Base-by-base conservation (phyloP, 2,113 vertebrate species). In the Spilogale gracilis region DNA sequence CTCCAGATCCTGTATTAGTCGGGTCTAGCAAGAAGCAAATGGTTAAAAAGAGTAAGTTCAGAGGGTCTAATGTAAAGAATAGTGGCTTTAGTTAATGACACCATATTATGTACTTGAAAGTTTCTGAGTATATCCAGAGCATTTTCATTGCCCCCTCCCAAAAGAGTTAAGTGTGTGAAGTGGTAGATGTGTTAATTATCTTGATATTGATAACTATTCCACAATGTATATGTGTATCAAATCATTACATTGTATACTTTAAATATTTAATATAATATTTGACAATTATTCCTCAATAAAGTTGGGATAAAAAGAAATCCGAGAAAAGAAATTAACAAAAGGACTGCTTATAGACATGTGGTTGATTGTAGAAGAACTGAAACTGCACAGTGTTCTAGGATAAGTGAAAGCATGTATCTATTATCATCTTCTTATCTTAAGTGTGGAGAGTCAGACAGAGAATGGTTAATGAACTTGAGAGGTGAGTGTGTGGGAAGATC, bases 261-360 rank as follows among this genome's bases (percentile, higher is more conserved):
- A 78, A 11, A 32, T 54, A 23, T 65, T 54, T 86, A n/a, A 14
- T 48, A 32, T n/a, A 56, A 60, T 45, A 87, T n/a, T 67, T 80
- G 21, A n/a, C 27, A 67, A 50, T 80, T 80, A 58, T 58, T 87
- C 30, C 11, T 85, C 83, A 69, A 58, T 32, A 80, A 79, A 65
- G 4, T 79, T n/a, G 13, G n/a, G 50, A 56, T 48, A 67, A 30
- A 60, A 74, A 67, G 1, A 84, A 30, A 30, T 12, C 9, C 92
- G 50, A 67, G 43, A 30, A 85, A 85, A 92, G 10, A 92, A 38
- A 69, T 69, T 63, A 50, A 79, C 16, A 27, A 38, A 74, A 3
- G 1, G 27, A 67, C 1, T 23, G 0, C n/a, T 85, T 52, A 65
- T 1, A 84, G 11, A n/a, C 1, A 43, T 52, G 3, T 63, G 2